Base-by-base conservation (phyloP, 2,113 vertebrate genomes). In the Lynx canadensis region DNA sequence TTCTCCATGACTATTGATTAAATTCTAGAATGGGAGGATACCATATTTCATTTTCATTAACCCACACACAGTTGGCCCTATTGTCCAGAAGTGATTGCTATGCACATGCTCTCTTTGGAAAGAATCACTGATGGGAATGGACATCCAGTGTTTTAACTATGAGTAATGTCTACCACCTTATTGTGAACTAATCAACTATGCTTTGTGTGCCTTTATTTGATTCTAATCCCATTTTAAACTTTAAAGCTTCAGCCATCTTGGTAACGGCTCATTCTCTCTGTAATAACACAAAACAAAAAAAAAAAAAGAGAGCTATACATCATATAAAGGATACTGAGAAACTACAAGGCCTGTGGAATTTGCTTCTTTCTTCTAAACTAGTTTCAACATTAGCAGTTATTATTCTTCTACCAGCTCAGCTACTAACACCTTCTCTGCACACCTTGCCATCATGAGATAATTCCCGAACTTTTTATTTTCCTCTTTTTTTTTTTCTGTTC, bases 41-140 rank as follows among this genome's bases (percentile, higher is more conserved):
- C 3, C 8, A 3, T 57, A 33, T 66, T 94, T 97, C 48, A 97
- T 89, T 90, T 74, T 87, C 48, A 81, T 50, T 74, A 68, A 66
- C 48, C 91, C 50, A 38, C 3, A 86, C 45, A 36, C 13, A 84
- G 31, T 33, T 81, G 76, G 7, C 11, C 27, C 19, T 69, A 4
- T 33, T 91, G 63, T 14, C 31, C 41, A 88, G 41, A 81, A 41
- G 31, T 71, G n/a, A 93, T 73, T 91, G 29, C 7, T 79, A 3
- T 12, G 33, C 41, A 60, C 38, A 41, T 29, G 23, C 12, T 81
- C 1, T 52, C 23, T 60, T 23, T 13, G 31, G 25, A 36, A 85
- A 81, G 69, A 74, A 21, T 66, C 57, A 63, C 16, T 48, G 45
- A 84, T 60, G 29, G 52, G 57, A 88, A 83, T 48, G 8, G 25